Conservation (phyloP, 1,140 invertebrate species). For the Diuraphis noxia region DNA sequence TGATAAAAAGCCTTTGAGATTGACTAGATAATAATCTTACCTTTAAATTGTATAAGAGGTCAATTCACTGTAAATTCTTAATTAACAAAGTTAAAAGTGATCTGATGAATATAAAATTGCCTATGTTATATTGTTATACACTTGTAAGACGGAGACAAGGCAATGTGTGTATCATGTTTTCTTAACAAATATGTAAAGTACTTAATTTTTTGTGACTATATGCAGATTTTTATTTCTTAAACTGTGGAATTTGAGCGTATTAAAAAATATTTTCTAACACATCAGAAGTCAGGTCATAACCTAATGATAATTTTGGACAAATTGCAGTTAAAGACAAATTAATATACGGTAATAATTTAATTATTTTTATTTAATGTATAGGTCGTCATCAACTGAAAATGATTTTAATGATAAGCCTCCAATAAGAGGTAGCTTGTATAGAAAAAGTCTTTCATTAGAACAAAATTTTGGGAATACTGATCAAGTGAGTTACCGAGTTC, state of each 20-base stretch:
- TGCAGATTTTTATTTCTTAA: not conserved
- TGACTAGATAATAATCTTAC: too few species aligned
- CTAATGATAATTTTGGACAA: not conserved
- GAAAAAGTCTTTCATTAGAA: slow-evolving; percentile 76
- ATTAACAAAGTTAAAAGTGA: too few species aligned
- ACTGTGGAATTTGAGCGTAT: too few species aligned
- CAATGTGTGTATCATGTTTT: too few species aligned
- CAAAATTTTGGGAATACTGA: slow-evolving; percentile 64
- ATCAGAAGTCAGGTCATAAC: not conserved
- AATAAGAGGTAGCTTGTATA: slow-evolving; percentile 66
- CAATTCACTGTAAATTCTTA: too few species aligned
- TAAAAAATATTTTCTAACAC: too few species aligned
- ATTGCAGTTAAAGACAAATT: not conserved
- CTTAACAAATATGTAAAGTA: not conserved
- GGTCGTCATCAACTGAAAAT: slow-evolving; percentile 57
- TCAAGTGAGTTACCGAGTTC: slow-evolving; percentile 30
- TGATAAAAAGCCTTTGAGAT: too few species aligned
- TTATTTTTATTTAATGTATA: slow-evolving; percentile 57
- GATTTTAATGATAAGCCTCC: slow-evolving; percentile 56
- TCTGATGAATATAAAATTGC: too few species aligned
- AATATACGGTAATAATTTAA: not conserved
- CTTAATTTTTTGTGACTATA: not conserved
- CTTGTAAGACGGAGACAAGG: too few species aligned
- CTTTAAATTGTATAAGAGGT: too few species aligned
- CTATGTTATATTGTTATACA: too few species aligned